phyloP scores from a whole-genome alignment of 2,113 vertebrate species.

The Chaetura pelagica region DNA sequence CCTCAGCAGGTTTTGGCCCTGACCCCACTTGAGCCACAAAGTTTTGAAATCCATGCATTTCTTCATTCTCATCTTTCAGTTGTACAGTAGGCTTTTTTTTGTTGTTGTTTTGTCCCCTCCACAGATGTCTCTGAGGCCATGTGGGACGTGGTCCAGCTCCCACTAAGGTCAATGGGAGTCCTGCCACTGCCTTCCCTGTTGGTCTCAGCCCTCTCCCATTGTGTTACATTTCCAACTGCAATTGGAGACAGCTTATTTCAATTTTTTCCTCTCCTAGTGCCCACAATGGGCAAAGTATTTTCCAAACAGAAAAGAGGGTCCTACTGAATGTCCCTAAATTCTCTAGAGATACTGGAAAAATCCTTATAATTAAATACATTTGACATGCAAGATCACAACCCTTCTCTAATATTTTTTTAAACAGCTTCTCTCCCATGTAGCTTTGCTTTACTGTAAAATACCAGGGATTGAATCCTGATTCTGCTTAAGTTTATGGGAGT shows the following conservation, averaged over 20 bases:
- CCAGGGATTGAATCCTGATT: slow-evolving; percentile 11
- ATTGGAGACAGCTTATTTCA: slow-evolving; percentile 59
- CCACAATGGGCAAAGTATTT: slow-evolving; percentile 67
- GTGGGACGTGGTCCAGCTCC: slow-evolving; percentile 58
- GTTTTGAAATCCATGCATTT: slow-evolving; percentile 53
- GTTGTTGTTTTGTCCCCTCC: background rate
- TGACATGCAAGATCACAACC: slow-evolving; percentile 22
- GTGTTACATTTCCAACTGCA: slow-evolving; percentile 66
- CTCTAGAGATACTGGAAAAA: slow-evolving; percentile 56
- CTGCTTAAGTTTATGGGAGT: background rate
- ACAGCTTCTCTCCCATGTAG: background rate
- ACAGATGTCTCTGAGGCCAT: background rate
- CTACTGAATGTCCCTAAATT: slow-evolving; percentile 17
- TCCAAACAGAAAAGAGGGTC: slow-evolving; percentile 49
- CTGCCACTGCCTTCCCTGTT: slow-evolving; percentile 63
- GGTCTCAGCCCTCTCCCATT: slow-evolving; percentile 62
- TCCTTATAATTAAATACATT: slow-evolving; percentile 47
- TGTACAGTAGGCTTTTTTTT: slow-evolving; percentile 5
- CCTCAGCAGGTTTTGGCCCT: slow-evolving; percentile 11
- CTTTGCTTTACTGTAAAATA: slow-evolving; percentile 35
- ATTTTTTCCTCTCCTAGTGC: slow-evolving; percentile 54
- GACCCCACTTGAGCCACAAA: slow-evolving; percentile 28
- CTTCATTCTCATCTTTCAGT: slow-evolving; percentile 59
- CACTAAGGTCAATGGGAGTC: slow-evolving; percentile 67
- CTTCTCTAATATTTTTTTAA: slow-evolving; percentile 5